A percentile compares a stretch with the other conserved stretches of the same genome.
These are phyloP conservation scores for Plectrocnemia conspersa DNA, from an alignment of 1,140 invertebrate genomes.

Conservation along the genomic window DNA sequence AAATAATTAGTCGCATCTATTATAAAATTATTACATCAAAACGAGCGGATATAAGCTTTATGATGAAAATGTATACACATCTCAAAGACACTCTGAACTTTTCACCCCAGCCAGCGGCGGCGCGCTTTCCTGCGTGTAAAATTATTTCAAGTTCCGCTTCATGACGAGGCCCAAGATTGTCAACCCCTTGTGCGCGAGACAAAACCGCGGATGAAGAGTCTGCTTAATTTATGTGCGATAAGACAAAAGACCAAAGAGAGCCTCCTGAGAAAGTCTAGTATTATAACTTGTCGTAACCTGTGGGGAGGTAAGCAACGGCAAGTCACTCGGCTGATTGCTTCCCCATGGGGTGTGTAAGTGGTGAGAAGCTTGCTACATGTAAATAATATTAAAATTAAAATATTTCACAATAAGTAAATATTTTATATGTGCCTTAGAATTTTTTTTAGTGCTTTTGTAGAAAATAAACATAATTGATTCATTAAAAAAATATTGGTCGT, in stretches of 20 bases:
- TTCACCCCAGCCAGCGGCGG: too few relatives aligned
- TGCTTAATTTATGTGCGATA: constrained; percentile 23
- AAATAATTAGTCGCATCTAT: too few relatives aligned
- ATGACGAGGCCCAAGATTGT: constrained; percentile 13
- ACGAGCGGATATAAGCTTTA: too few relatives aligned
- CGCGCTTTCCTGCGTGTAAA: constrained; percentile 14
- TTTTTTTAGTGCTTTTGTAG: too few relatives aligned
- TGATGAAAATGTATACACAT: too few relatives aligned
- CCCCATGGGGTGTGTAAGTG: background rate
- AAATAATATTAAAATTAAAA: background rate
- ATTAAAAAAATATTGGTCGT: too few relatives aligned
- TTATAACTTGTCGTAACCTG: constrained; percentile 19
- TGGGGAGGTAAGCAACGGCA: constrained; percentile 19
- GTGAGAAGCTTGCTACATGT: constrained; percentile 8
- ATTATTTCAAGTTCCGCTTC: constrained; percentile 15
- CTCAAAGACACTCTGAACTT: too few relatives aligned
- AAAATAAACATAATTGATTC: too few relatives aligned
- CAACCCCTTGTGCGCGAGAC: constrained; percentile 9
- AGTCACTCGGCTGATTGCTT: constrained; percentile 20
- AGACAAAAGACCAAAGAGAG: constrained; percentile 24
- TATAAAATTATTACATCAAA: too few relatives aligned
- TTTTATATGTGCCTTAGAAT: too few relatives aligned
- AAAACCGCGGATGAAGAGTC: constrained; percentile 23
- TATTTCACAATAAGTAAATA: background rate
- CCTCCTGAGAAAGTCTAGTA: constrained; percentile 20